Evolutionary conservation across 2,797 vertebrate genomes (phyloP).

Genomic region (Rhyacichthys aspro): DNA sequence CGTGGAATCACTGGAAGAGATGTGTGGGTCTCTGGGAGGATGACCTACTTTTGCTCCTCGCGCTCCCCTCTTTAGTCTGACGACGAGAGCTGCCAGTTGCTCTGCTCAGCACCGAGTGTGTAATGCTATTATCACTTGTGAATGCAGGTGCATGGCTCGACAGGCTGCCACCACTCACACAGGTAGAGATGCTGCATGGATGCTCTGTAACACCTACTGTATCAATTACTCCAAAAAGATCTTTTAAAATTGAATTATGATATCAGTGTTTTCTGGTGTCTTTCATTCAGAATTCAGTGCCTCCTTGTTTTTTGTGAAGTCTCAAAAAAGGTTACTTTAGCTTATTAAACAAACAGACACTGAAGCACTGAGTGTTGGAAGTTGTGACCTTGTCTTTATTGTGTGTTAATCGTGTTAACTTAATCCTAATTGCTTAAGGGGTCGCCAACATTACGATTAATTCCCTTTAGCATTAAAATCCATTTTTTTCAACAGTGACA

Average conservation of each 20-base stretch:
- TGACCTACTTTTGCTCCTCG: slow-evolving; percentile 81
- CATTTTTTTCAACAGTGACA: slow-evolving; percentile 18
- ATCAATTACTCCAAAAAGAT: too few relatives aligned
- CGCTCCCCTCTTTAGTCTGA: slow-evolving; percentile 53
- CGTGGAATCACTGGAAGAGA: slow-evolving; percentile 50
- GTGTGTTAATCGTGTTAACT: slow-evolving; percentile 56
- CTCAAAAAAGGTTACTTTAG: not conserved
- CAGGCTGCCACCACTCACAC: slow-evolving; percentile 32
- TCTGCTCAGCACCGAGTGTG: slow-evolving; percentile 51
- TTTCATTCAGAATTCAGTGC: not conserved
- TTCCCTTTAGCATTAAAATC: slow-evolving; percentile 9
- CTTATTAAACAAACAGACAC: slow-evolving; percentile 18
- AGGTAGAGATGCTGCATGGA: slow-evolving; percentile 24
- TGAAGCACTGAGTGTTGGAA: slow-evolving; percentile 10
- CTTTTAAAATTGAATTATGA: too few relatives aligned
- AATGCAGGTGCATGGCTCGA: slow-evolving; percentile 63
- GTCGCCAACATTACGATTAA: slow-evolving; percentile 17
- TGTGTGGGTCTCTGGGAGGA: slow-evolving; percentile 67
- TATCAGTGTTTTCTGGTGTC: too few relatives aligned
- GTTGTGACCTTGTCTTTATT: slow-evolving; percentile 47
- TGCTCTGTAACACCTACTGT: slow-evolving; percentile 12
- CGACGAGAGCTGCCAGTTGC: slow-evolving; percentile 38
- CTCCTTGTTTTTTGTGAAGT: not conserved
- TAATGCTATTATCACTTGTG: slow-evolving; percentile 50
- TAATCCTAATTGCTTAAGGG: slow-evolving; percentile 58